Evolutionary conservation across 1,140 invertebrate species (phyloP).

Genomic region (Dysdera silvatica): DNA sequence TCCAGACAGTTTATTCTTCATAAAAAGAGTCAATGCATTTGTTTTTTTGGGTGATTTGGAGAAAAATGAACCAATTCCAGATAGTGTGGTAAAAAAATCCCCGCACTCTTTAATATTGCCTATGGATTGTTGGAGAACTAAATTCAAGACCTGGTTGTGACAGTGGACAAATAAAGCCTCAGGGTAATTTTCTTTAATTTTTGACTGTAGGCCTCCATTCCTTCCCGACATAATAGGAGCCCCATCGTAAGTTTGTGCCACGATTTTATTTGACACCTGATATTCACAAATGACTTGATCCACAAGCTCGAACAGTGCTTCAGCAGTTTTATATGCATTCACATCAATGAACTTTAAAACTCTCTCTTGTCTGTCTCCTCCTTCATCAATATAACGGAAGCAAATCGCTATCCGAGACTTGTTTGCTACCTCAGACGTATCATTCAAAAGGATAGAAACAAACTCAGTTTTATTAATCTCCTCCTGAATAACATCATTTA

Average conservation of each 20-base stretch:
- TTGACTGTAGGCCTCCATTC: slow-evolving; percentile 36
- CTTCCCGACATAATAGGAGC: slow-evolving; percentile 37
- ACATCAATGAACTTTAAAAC: slow-evolving; percentile 27
- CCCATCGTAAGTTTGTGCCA: slow-evolving; percentile 41
- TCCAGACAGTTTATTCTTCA: neutral
- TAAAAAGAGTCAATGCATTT: slow-evolving; percentile 2
- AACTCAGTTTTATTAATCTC: slow-evolving; percentile 17
- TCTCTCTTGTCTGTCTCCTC: slow-evolving; percentile 18
- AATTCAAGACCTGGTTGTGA: slow-evolving; percentile 40
- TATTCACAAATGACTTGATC: slow-evolving; percentile 9
- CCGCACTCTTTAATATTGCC: neutral
- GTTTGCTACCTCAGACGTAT: slow-evolving; percentile 23
- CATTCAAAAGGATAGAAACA: slow-evolving; percentile 22
- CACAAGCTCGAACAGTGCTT: slow-evolving; percentile 1
- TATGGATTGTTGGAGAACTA: slow-evolving; percentile 36
- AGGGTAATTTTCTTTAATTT: slow-evolving; percentile 36
- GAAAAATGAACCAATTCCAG: slow-evolving; percentile 24
- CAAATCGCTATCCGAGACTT: slow-evolving; percentile 22
- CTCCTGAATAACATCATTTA: slow-evolving; percentile 9
- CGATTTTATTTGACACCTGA: slow-evolving; percentile 37
- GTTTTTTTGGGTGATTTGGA: slow-evolving; percentile 14
- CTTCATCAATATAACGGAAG: slow-evolving; percentile 11
- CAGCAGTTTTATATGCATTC: slow-evolving; percentile 14
- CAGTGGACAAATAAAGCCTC: slow-evolving; percentile 40
- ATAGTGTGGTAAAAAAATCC: slow-evolving; percentile 20